These are phyloP conservation scores for Emydura subglobosa DNA, from an alignment of 2,113 vertebrate genomes.

Conservation along the genomic window DNA sequence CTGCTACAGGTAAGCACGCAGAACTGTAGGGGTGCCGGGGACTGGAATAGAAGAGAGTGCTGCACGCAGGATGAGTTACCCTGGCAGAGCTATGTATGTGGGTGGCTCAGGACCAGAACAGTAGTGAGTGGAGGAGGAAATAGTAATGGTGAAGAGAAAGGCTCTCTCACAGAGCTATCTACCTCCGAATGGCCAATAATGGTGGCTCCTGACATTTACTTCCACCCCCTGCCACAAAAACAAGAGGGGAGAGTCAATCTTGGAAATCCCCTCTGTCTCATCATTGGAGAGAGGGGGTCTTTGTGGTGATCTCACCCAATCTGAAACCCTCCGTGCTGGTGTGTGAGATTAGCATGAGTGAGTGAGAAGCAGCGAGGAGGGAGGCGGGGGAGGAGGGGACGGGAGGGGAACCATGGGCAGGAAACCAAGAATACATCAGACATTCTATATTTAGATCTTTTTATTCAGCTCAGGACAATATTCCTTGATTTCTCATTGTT, in stretches of 20 bases:
- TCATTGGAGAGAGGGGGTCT: constrained; percentile 70
- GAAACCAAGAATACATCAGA: constrained; percentile 82
- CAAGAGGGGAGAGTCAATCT: constrained; percentile 46
- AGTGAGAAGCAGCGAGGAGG: constrained; percentile 19
- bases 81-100: not conserved
- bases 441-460: constrained; percentile 84
- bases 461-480: constrained; percentile 81
- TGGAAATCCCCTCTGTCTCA: constrained; percentile 81
- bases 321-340: constrained; percentile 60
- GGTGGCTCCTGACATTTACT: constrained; percentile 1
- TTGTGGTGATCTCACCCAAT: constrained; percentile 79
- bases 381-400: constrained; percentile 47
- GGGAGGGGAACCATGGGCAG: constrained; percentile 79
- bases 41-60: not conserved
- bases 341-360: constrained; percentile 17
- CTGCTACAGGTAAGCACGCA: not conserved
- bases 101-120: not conserved
- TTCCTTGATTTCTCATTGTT: constrained; percentile 85
- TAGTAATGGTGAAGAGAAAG: constrained; percentile 13
- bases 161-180: not conserved
- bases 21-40: not conserved
- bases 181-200: not conserved
- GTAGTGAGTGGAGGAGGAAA: not conserved
- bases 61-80: not conserved
- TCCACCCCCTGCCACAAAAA: constrained; percentile 5